Conservation (phyloP, 2,888 invertebrate species). For the Microctonus hyperodae region DNA sequence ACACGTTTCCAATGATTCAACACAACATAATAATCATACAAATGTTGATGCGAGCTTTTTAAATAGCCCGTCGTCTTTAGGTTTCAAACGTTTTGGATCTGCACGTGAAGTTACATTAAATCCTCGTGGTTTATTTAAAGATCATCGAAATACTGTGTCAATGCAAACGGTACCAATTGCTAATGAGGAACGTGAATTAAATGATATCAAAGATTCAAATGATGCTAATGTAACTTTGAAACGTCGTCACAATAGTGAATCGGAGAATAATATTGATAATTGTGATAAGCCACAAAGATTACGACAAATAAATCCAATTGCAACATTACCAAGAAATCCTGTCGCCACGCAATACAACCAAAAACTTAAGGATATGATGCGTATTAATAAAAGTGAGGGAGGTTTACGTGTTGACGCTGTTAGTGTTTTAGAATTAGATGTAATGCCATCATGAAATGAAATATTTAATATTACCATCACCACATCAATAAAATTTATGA, state of each 20-base stretch:
- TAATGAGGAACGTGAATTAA: conserved; percentile 46
- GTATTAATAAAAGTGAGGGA: conserved; percentile 55
- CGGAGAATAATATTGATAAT: conserved; percentile 53
- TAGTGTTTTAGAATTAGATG: conserved; percentile 58
- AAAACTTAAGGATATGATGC: conserved; percentile 48
- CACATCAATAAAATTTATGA: neutral
- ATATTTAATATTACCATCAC: conserved; percentile 10
- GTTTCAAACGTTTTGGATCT: conserved; percentile 56
- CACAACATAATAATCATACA: neutral
- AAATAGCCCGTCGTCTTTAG: conserved; percentile 35
- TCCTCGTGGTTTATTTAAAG: conserved; percentile 55
- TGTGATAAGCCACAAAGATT: conserved; percentile 43
- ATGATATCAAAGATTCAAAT: conserved; percentile 32
- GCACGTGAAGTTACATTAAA: conserved; percentile 59
- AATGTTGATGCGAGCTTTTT: conserved; percentile 12
- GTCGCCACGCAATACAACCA: conserved; percentile 47
- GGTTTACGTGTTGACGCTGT: conserved; percentile 45
- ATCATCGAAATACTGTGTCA: conserved; percentile 57
- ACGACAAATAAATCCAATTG: conserved; percentile 55
- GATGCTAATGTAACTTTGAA: conserved; percentile 42
- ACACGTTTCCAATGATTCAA: conserved; percentile 44
- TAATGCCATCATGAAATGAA: conserved; percentile 57
- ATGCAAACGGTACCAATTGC: conserved; percentile 57
- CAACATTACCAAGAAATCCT: conserved; percentile 56
- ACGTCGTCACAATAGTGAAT: conserved; percentile 58